Conservation (phyloP, 1,140 invertebrate species). For the Pachyrhynchus sulphureomaculatus region DNA sequence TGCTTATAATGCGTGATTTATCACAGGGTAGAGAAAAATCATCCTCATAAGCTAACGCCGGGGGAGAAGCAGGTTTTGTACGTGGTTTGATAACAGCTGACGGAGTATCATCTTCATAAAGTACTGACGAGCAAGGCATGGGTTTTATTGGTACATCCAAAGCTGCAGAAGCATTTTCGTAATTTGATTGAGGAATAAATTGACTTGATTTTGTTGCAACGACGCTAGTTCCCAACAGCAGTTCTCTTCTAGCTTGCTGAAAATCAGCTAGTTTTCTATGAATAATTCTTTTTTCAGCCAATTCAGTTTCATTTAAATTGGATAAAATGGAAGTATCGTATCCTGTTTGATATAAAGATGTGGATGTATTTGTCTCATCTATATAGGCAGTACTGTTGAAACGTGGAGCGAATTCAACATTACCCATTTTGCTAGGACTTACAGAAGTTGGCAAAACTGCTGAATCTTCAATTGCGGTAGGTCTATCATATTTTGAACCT, state of each 20-base stretch:
- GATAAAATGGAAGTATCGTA: neutral
- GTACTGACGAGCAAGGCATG: no score
- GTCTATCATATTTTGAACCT: no score
- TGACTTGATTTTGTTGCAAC: slow-evolving; percentile 1
- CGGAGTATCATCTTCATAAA: no score
- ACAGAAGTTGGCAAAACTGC: neutral
- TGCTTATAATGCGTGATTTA: no score
- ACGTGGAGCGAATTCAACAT: neutral
- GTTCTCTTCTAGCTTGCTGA: slow-evolving; percentile 8
- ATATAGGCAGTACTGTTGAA: neutral
- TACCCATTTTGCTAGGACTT: neutral
- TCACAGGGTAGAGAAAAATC: no score
- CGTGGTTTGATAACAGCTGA: no score
- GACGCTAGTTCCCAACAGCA: slow-evolving; percentile 2
- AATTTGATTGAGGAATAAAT: neutral
- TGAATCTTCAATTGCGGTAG: neutral
- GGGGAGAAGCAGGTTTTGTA: no score
- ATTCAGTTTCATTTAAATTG: slow-evolving; percentile 10
- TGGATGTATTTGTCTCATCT: no score
- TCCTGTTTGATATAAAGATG: neutral
- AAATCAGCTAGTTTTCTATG: slow-evolving; percentile 9
- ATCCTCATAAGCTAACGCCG: no score
- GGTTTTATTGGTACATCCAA: no score
- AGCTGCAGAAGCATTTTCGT: no score
- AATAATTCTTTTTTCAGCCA: slow-evolving; percentile 2